Evolutionary conservation across 2,888 invertebrate genomes (phyloP), one percentile per base, ranked within the genome.

Genomic region (Lasioglossum zephyrum): DNA sequence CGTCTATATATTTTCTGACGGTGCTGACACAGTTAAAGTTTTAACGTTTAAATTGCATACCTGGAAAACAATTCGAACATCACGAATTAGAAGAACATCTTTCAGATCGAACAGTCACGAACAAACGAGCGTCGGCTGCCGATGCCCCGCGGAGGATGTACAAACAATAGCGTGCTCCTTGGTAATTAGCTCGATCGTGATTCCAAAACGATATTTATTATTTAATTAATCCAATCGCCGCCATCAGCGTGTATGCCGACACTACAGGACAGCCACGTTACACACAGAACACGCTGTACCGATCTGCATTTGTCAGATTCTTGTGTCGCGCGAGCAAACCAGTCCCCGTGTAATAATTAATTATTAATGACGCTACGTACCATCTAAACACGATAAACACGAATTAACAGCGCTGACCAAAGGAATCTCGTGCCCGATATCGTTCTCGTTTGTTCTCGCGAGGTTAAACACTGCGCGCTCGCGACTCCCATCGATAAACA

Each of bases 221-320:
- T 93, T 93, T 92, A 90, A 93, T 93, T 92, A 93, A 93, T 92
- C 91, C 92, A 92, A 92, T 86, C 84, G 83, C 73, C 70, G 70
- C 72, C 49, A 83, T 82, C 69, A 36, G 72, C 72, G 11, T 77
- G 72, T 72, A n/a, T 41, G 49, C 66, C 72, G 41, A 69, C 73
- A 76, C 69, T 26, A 22, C 6, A n/a, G 36, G 60, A 60, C 78
- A 39, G 26, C 63, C 16, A 26, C 57, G 36, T 31, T 22, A 26
- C 16, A 31, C 79, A 31, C 13, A 47, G 36, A 31, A 70, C 60
- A 47, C n/a, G 75, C 49, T 70, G 60, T 36, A 84, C 57, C 44
- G 74, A 70, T 41, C 39, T n/a, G 57, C 22, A 41, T 57, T 53
- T 53, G 47, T 16, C 31, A 36, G 60, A 77, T 60, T 77, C 72